phyloP scores from a whole-genome alignment of 2,113 vertebrate genomes.

The Eonycteris spelaea region DNA sequence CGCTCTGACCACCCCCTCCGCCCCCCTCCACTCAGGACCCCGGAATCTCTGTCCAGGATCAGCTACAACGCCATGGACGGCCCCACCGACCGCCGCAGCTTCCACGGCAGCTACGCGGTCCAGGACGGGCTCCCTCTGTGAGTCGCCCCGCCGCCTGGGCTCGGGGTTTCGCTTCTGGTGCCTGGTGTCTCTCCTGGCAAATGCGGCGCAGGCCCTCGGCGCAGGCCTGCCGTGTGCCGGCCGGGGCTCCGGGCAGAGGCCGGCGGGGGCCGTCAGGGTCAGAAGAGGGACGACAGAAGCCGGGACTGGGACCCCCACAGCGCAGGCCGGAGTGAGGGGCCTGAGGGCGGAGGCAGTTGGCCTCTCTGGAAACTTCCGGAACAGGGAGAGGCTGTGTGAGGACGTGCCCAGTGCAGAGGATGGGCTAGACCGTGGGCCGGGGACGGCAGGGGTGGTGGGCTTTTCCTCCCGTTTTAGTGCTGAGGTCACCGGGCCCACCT shows the following conservation, averaged over 20 bases:
- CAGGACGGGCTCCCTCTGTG: conserved; percentile 79
- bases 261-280: fast-evolving
- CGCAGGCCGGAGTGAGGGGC: background rate
- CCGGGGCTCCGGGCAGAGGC: no score
- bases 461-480: no score
- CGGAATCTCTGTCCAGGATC: conserved; percentile 79
- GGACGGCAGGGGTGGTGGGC: background rate
- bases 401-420: background rate
- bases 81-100: conserved; percentile 79
- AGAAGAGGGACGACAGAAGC: fast-evolving
- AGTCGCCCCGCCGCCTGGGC: conserved; percentile 50
- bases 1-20: no score
- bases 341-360: background rate
- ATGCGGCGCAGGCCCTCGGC: background rate
- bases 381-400: background rate
- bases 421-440: background rate
- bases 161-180: background rate
- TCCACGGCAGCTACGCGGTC: conserved; percentile 75
- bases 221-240: background rate
- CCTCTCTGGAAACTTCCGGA: background rate
- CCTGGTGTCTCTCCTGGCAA: background rate
- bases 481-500: background rate
- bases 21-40: conserved; percentile 52
- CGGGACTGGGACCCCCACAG: background rate
- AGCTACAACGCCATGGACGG: conserved; percentile 81